Evolutionary conservation across 2,113 vertebrate genomes (phyloP).

Genomic region (Globicephala melas): DNA sequence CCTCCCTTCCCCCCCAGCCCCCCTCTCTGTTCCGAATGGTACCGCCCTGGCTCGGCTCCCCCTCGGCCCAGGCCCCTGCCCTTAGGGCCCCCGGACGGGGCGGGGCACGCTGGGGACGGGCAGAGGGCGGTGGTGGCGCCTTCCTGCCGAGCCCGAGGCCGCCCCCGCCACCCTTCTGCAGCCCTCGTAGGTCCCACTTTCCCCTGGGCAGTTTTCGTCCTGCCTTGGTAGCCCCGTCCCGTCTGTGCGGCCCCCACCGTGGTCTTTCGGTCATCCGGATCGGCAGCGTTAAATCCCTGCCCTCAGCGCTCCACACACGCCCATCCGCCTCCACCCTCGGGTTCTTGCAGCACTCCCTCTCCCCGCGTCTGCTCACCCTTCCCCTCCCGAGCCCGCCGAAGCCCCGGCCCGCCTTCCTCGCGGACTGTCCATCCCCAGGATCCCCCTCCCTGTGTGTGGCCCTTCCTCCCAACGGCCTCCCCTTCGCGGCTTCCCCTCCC

Average conservation of each 20-base stretch:
- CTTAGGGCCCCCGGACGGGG: conserved; percentile 77
- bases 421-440: conserved; percentile 37
- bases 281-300: conserved; percentile 30
- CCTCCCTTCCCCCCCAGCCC: conserved; percentile 63
- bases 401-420: neutral
- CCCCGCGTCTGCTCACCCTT: conserved; percentile 26
- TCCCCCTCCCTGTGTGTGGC: conserved; percentile 34
- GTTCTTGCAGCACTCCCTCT: conserved; percentile 21
- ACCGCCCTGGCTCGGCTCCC: conserved; percentile 72
- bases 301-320: conserved; percentile 25
- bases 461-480: conserved; percentile 17
- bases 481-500: conserved; percentile 29
- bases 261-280: neutral
- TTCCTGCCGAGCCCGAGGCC: conserved; percentile 68
- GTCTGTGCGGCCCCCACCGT: conserved; percentile 41
- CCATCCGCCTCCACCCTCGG: conserved; percentile 55
- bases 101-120: conserved; percentile 72
- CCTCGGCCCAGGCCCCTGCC: conserved; percentile 63
- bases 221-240: conserved; percentile 49
- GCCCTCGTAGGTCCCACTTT: conserved; percentile 61
- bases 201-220: neutral
- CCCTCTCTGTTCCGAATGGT: conserved; percentile 69
- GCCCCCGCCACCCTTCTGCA: conserved; percentile 51
- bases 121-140: conserved; percentile 73
- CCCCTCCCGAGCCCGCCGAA: neutral